Evolutionary conservation across 2,797 vertebrate species (phyloP), one percentile per base, ranked within the genome.

Genomic region (Australoheros facetus): DNA sequence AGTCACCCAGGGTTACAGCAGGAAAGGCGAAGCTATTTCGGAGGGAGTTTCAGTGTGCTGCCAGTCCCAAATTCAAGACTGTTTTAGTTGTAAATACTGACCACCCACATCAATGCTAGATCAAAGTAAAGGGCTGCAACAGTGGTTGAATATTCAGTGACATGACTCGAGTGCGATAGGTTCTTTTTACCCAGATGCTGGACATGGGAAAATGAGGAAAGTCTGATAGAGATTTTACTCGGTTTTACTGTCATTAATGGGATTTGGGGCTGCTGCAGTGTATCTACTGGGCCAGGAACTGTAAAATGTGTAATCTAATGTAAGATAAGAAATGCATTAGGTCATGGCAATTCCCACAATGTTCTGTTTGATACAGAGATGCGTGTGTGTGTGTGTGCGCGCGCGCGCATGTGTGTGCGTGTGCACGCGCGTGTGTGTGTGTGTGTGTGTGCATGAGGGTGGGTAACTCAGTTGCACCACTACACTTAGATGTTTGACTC

Each of bases 331-430:
- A 78, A 89, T 45, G 73, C 81, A 94, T 94, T 90, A 94, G 92
- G 91, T 95, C 92, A 94, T 92, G 89, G 92, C 87, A 89, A 88
- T 93, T 94, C 93, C 92, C 92, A 93, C 93, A 91, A 86, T 87
- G 90, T 83, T 85, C 78, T 70, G 80, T 87, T 88, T 90, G 81
- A 90, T 82, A 85, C 80, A 79, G 80, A 75, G 58, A 77, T 75
- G 81, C 82, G 80, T 83, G 86, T 19, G 26, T 30, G 28, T 54
- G 60, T 66, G 58, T 73, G 78, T 79, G 81, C 58, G 60, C 74
- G 75, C 69, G 56, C 30, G 55, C 34, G 26, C 23, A 56, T 76
- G 75, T 71, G 56, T 30, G 48, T 39, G 26, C n/a, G 55, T 42
- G 32, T 42, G 13, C 56, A 59, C 9, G 3, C 42, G 78, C 45